These are phyloP conservation scores for Bucco capensis DNA, from an alignment of 2,113 vertebrate species.

Conservation along the genomic window DNA sequence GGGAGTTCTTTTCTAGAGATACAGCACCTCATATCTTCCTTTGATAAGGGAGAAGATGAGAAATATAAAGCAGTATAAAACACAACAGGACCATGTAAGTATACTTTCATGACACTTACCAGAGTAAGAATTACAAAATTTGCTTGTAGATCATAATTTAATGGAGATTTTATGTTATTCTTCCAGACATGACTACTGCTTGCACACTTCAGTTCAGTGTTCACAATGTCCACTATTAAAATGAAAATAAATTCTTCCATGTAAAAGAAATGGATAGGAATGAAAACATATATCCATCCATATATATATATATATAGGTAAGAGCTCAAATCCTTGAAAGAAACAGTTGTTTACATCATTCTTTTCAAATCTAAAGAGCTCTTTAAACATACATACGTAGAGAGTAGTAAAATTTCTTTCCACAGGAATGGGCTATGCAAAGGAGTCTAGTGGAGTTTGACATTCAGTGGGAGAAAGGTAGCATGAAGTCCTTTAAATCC, in stretches of 20 bases:
- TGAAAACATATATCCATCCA: not conserved
- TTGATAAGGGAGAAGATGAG: not conserved
- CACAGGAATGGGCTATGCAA: not conserved
- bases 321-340: not conserved
- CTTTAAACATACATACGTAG: not conserved
- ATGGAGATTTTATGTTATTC: not conserved
- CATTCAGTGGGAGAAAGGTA: not conserved
- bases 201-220: not conserved
- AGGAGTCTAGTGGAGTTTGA: not conserved
- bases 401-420: not conserved
- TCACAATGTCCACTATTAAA: not conserved
- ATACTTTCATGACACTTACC: not conserved
- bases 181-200: not conserved
- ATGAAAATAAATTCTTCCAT: not conserved
- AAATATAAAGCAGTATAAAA: not conserved
- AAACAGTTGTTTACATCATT: not conserved
- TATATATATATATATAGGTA: rapidly evolving
- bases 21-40: not conserved
- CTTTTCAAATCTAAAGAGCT: not conserved
- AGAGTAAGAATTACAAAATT: not conserved
- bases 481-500: not conserved
- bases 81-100: not conserved
- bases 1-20: not conserved
- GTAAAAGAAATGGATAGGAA: not conserved
- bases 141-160: not conserved